A percentile compares a stretch with the other conserved stretches of the same genome.
These are phyloP conservation scores for Spilosoma lubricipeda DNA, from an alignment of 2,888 invertebrate genomes.

Conservation along the genomic window DNA sequence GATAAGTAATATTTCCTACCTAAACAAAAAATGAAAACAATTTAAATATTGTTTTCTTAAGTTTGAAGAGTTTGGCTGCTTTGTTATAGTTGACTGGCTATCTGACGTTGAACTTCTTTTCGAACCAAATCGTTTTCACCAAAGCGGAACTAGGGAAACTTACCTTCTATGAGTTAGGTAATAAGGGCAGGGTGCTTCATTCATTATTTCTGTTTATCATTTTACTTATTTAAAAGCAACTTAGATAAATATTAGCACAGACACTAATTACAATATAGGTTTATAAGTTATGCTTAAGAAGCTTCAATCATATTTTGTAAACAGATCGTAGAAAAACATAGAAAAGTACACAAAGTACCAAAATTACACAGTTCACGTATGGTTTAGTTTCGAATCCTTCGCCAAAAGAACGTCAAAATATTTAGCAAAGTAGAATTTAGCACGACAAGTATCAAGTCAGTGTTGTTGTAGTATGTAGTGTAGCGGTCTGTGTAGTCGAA, in stretches of 20 bases:
- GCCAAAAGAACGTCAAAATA: constrained; percentile 16
- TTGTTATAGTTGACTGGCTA: neutral
- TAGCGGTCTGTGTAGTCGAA: constrained; percentile 79
- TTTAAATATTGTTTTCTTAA: neutral
- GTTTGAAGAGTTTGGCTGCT: neutral
- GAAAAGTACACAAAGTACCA: constrained; percentile 9
- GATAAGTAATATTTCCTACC: neutral
- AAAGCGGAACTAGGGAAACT: no score
- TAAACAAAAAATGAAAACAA: no score
- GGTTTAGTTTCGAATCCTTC: neutral
- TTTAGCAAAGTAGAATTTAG: constrained; percentile 28
- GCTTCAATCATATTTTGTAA: neutral
- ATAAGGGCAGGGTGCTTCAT: neutral
- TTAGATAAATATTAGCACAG: neutral
- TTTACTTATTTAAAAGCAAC: neutral
- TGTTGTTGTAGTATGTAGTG: constrained; percentile 52
- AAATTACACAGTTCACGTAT: neutral
- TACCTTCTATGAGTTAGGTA: neutral
- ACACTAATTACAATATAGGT: neutral
- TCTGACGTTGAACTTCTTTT: neutral
- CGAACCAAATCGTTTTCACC: neutral
- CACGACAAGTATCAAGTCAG: constrained; percentile 63
- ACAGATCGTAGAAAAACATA: neutral
- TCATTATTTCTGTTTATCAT: neutral
- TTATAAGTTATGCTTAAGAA: neutral